These are phyloP conservation scores for Porites lobata DNA, from an alignment of 92 coral and sea anemone species.

Conservation along the genomic window DNA sequence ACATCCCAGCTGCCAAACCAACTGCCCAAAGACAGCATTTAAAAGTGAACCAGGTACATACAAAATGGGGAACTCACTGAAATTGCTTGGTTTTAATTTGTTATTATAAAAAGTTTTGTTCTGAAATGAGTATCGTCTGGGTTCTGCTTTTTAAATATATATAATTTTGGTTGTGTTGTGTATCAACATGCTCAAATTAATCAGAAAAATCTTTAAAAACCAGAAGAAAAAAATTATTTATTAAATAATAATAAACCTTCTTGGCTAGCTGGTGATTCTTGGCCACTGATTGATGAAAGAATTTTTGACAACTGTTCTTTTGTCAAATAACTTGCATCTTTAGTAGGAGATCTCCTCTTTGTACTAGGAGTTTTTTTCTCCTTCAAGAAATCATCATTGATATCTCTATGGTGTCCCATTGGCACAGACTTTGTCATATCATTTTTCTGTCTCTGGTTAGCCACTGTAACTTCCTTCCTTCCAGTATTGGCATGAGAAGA, in stretches of 20 bases:
- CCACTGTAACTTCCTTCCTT: background rate
- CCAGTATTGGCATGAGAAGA: background rate
- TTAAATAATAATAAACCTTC: background rate
- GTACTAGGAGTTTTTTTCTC: background rate
- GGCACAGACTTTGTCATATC: background rate
- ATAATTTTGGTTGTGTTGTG: too few relatives aligned
- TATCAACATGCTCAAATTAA: too few relatives aligned
- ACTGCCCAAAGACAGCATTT: too few relatives aligned
- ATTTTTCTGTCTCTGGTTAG: background rate
- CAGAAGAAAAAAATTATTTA: too few relatives aligned
- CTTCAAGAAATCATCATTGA: background rate
- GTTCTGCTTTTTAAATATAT: too few relatives aligned
- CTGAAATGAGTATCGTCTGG: too few relatives aligned
- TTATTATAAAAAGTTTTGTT: too few relatives aligned
- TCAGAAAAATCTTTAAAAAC: too few relatives aligned
- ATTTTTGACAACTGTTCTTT: conserved; percentile 34
- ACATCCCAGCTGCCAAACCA: too few relatives aligned
- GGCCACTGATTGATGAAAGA: conserved; percentile 14
- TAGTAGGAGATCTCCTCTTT: background rate
- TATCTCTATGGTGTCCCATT: conserved; percentile 1
- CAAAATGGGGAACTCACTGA: too few relatives aligned
- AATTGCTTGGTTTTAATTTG: too few relatives aligned
- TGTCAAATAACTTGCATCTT: conserved; percentile 37
- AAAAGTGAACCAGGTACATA: too few relatives aligned
- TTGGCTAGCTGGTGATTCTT: background rate